phyloP scores from a whole-genome alignment of 2,888 invertebrate species.

The Nomada flava region DNA sequence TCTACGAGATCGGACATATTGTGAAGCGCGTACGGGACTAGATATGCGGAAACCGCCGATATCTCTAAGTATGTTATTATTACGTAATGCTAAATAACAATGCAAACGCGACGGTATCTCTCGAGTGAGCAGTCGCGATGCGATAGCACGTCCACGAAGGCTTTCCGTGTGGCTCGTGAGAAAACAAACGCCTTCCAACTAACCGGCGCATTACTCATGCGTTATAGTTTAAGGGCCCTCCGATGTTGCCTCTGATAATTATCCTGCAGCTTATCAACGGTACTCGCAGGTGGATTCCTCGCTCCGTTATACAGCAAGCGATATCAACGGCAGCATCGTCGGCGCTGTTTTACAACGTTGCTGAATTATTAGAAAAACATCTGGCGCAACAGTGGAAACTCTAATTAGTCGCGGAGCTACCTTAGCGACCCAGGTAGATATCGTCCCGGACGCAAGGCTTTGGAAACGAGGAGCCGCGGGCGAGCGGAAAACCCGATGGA shows the following conservation, averaged over 20 bases:
- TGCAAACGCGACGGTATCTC: conserved; percentile 22
- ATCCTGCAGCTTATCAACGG: too few relatives aligned
- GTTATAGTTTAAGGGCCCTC: too few relatives aligned
- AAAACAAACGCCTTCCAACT: background rate
- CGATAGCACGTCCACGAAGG: conserved; percentile 11
- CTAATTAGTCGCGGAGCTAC: background rate
- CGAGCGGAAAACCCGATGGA: conserved; percentile 1
- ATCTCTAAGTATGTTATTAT: conserved; percentile 46
- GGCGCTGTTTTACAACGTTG: too few relatives aligned
- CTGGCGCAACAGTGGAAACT: background rate
- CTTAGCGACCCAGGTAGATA: background rate
- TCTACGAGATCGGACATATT: conserved; percentile 62
- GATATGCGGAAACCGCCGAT: conserved; percentile 40
- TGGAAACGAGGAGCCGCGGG: background rate
- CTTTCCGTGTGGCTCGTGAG: background rate
- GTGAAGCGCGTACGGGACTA: conserved; percentile 27
- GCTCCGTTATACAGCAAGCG: too few relatives aligned
- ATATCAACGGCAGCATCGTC: too few relatives aligned
- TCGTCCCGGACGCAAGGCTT: background rate
- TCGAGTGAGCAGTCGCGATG: background rate
- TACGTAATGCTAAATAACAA: conserved; percentile 39
- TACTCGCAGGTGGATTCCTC: too few relatives aligned
- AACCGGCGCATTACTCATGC: too few relatives aligned
- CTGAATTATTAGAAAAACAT: too few relatives aligned
- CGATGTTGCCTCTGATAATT: too few relatives aligned